A percentile compares a stretch with the other conserved stretches of the same genome.
Conservation (phyloP, 2,888 invertebrate genomes). For the Drosophila paucipuncta region DNA sequence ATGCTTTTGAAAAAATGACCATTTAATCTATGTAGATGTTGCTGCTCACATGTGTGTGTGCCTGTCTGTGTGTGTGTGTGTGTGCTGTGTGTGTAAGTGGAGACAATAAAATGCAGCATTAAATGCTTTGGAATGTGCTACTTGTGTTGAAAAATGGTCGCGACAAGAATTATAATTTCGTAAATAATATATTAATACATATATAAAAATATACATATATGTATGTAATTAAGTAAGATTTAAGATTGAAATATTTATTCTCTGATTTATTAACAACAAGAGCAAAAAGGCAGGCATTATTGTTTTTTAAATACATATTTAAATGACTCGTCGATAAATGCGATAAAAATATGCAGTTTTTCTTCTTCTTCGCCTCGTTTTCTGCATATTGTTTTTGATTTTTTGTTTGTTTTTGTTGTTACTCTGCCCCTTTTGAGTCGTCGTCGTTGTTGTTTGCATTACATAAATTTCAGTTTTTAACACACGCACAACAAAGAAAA, state of each 20-base stretch:
- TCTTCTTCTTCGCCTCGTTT: not conserved
- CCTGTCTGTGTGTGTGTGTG: conserved; percentile 6
- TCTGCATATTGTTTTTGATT: conserved; percentile 1
- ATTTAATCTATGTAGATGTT: conserved; percentile 40
- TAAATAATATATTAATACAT: conserved; percentile 34
- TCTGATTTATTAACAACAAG: conserved; percentile 53
- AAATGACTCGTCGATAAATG: conserved; percentile 70
- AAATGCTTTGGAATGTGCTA: conserved; percentile 73
- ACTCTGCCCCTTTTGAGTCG: conserved; percentile 26
- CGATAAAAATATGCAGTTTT: conserved; percentile 76
- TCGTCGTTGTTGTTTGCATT: conserved; percentile 52
- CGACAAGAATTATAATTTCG: conserved; percentile 52
- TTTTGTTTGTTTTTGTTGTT: conserved; percentile 2
- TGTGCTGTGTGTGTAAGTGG: conserved; percentile 9
- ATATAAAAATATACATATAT: not conserved
- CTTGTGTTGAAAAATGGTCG: conserved; percentile 75
- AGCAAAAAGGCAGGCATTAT: conserved; percentile 48
- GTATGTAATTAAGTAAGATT: conserved; percentile 43
- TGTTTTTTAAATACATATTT: conserved; percentile 76
- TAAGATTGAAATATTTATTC: conserved; percentile 74
- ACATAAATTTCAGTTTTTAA: conserved; percentile 73
- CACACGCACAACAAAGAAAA: conserved; percentile 61
- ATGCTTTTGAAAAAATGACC: conserved; percentile 58
- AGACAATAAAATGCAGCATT: conserved; percentile 53
- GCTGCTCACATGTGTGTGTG: conserved; percentile 1